Evolutionary conservation across 1,140 invertebrate species (phyloP), one percentile per base, ranked within the genome.

Genomic region (Drosophila arizonae): DNA sequence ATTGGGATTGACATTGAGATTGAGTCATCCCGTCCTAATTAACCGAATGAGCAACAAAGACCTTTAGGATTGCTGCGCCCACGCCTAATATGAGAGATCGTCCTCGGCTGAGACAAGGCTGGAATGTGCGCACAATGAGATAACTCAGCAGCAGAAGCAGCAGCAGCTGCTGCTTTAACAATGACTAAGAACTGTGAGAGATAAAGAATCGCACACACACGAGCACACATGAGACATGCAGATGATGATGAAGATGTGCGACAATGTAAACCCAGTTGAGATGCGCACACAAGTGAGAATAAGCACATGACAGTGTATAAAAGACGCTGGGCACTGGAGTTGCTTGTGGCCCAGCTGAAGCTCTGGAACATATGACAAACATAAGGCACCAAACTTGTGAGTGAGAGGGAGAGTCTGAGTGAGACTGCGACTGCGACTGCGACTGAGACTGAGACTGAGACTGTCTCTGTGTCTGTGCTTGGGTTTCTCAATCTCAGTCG

Each of bases 11-110:
- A 11, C 39, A 24, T 24, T 24, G 21, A 51, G 21, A 61, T 79
- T 76, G 72, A 82, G 76, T 79, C 82, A 88, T 82, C 56, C 73
- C 52, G 68, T 70, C 77, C 82, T 74, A 88, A 88, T 82, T 88
- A 88, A 77, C 55, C 63, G 55, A 56, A 65, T 77, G 79, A 76
- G 1, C 82, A 87, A 73, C 52, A 64, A 76, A 82, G 72, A 76
- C 78, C 76, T 54, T 66, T 46, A 57, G 62, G 55, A 55, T 43
- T 50, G 46, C 33, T 48, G 26, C 57, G 28, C 10, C 43, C 28
- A 13, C 28, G 24, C 3, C 13, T 28, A 6, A 28, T 26, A 17
- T 4, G 30, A 41, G 33, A 15, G 33, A 17, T 66, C 60, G 30
- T 62, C 60, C 60, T 50, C 30, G 30, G 5, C 43, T 21, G 45